Base-by-base conservation (phyloP, 30 jellyfish, hydroid and myxozoan species). In the Chironex yamaguchii region DNA sequence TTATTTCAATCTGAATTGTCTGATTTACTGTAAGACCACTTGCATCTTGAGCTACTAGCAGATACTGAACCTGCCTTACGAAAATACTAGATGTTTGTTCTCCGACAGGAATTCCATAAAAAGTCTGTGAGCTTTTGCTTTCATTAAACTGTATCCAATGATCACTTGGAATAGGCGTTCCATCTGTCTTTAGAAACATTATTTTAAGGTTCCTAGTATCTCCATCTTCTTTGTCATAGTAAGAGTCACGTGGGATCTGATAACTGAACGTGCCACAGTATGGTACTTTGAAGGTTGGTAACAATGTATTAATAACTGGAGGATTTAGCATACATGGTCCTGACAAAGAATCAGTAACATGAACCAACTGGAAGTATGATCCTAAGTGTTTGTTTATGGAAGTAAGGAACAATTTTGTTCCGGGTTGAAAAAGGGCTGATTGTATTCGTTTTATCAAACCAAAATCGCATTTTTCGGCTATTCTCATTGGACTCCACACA, bases 161-260 rank as follows among this genome's bases (percentile, higher is more conserved):
- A 25, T 65, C 49, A 28, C 25, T 23, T 34, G 62, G 4, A 2
- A 95, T 65, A 1, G 42, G 31, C 12, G 74, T 89, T 6, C 88
- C 90, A 12, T 70, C 31, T 34, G 87, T 17, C 34, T 90, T 81
- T 17, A 50, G 48, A n/a, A 94, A 58, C 17, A 53, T 42, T 27
- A 94, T 81, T n/a, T 75, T 29, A 29, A 94, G 88, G 30, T 71
- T 63, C 63, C 99, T 87, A 11, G 99, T 94, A 51, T 79, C 67
- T 28, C 99, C 99, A 63, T 94, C 97, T 50, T 85, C 81, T 2
- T 36, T 62, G 33, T 94, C 99, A 49, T 12, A 21, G 91, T 87
- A 94, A 28, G 99, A 81, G 24, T 90, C 50, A n/a, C 73, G 90
- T 0, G 99, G 99, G 11, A 94, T 89, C 24, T 29, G 87, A 54